These are phyloP conservation scores for Leucozona laternaria DNA, from an alignment of 2,888 invertebrate genomes.

Conservation along the genomic window DNA sequence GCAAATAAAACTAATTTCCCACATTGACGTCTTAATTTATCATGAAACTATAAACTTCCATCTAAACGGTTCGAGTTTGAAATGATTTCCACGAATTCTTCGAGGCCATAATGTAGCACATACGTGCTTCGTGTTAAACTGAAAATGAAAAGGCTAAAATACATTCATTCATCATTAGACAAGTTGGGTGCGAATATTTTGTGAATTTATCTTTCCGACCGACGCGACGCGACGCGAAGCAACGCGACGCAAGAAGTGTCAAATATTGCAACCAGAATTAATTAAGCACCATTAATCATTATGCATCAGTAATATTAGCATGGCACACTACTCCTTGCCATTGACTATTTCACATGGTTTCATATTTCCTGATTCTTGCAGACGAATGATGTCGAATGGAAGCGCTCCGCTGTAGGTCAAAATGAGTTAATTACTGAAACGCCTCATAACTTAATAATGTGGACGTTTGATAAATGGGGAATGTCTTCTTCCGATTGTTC, in stretches of 20 bases:
- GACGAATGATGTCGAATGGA: slow-evolving; percentile 14
- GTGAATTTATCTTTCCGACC: slow-evolving; percentile 43
- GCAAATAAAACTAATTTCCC: slow-evolving; percentile 19
- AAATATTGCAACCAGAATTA: slow-evolving; percentile 68
- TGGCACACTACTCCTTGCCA: slow-evolving; percentile 38
- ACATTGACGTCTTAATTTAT: slow-evolving; percentile 65
- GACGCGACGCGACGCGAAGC: no score
- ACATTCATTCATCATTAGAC: slow-evolving; percentile 53
- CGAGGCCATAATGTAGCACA: neutral
- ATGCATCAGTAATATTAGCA: neutral
- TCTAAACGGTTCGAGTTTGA: slow-evolving; percentile 41
- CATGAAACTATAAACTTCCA: slow-evolving; percentile 65
- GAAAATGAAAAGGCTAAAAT: neutral
- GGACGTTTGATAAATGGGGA: slow-evolving; percentile 17
- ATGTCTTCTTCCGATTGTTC: slow-evolving; percentile 15
- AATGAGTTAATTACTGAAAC: slow-evolving; percentile 28
- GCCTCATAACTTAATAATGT: neutral
- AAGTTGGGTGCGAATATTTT: slow-evolving; percentile 42
- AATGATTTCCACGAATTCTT: slow-evolving; percentile 58
- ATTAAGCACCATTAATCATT: slow-evolving; percentile 70
- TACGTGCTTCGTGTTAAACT: neutral
- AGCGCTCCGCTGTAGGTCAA: slow-evolving; percentile 47
- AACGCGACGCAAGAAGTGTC: slow-evolving; percentile 46
- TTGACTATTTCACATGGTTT: slow-evolving; percentile 66
- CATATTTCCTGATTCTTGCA: slow-evolving; percentile 49